These are phyloP conservation scores for Isotomurus palustris DNA, from an alignment of 2,888 invertebrate genomes.

Conservation along the genomic window DNA sequence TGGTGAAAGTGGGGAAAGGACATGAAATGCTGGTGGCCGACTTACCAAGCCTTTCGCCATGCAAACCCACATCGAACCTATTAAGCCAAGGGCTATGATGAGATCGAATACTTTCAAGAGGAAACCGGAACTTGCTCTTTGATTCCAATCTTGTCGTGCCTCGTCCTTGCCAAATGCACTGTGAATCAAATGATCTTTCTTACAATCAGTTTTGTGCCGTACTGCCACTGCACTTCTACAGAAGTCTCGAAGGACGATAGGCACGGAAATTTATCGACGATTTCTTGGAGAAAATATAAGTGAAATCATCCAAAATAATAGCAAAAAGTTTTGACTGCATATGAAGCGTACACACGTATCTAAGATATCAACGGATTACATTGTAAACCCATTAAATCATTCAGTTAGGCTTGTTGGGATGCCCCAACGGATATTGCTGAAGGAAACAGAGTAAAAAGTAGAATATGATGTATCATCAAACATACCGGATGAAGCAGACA, in stretches of 20 bases:
- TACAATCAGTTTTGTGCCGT: too few relatives aligned
- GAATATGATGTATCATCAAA: conserved; percentile 2
- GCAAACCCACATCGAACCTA: conserved; percentile 27
- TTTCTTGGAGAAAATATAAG: too few relatives aligned
- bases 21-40: background rate
- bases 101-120: conserved; percentile 23
- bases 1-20: background rate
- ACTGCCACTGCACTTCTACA: too few relatives aligned
- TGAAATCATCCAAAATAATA: too few relatives aligned
- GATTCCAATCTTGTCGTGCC: conserved; percentile 28
- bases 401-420: too few relatives aligned
- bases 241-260: too few relatives aligned
- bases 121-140: conserved; percentile 3
- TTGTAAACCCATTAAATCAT: too few relatives aligned
- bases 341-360: too few relatives aligned
- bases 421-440: too few relatives aligned
- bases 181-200: background rate
- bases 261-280: too few relatives aligned
- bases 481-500: conserved; percentile 30
- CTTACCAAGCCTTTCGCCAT: conserved; percentile 41
- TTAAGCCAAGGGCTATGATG: conserved; percentile 25
- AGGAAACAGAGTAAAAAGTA: background rate
- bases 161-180: conserved; percentile 38
- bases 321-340: too few relatives aligned
- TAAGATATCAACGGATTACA: too few relatives aligned